Conservation (phyloP, 2,888 invertebrate species). For the Zaprionus bogoriensis region DNA sequence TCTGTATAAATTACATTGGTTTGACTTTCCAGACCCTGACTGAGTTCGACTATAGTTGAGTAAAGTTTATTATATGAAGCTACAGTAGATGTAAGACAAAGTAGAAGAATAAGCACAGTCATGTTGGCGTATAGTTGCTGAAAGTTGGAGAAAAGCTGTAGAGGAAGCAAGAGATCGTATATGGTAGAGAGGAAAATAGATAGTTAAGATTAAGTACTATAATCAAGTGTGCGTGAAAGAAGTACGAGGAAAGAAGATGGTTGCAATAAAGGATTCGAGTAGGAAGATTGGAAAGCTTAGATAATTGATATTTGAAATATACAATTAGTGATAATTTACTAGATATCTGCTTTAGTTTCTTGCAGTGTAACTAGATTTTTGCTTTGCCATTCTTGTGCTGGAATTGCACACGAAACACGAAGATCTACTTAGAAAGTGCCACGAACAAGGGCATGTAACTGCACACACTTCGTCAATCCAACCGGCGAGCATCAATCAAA, state of each 20-base stretch:
- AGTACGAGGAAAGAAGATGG: neutral
- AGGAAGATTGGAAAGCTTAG: too few species aligned
- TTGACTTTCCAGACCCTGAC: conserved; percentile 18
- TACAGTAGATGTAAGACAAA: neutral
- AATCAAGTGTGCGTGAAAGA: neutral
- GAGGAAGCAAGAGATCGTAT: conserved; percentile 7
- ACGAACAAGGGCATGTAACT: conserved; percentile 8
- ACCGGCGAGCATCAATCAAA: conserved; percentile 39
- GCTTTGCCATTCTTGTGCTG: too few species aligned
- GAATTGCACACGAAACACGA: neutral
- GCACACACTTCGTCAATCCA: conserved; percentile 31
- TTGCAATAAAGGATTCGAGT: too few species aligned
- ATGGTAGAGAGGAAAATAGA: too few species aligned
- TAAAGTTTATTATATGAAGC: conserved; percentile 6
- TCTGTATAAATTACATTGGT: conserved; percentile 41
- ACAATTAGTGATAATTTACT: neutral
- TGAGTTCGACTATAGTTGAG: conserved; percentile 23
- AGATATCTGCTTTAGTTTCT: conserved; percentile 1
- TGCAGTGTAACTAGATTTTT: conserved; percentile 31
- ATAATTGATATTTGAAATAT: too few species aligned
- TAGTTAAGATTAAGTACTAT: neutral
- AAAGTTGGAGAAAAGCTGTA: conserved; percentile 7
- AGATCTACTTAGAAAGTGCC: conserved; percentile 31
- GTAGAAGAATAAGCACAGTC: conserved; percentile 13
- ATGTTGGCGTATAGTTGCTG: conserved; percentile 4